These are phyloP conservation scores for Lerista edwardsae DNA, from an alignment of 2,797 vertebrate species.

Conservation along the genomic window DNA sequence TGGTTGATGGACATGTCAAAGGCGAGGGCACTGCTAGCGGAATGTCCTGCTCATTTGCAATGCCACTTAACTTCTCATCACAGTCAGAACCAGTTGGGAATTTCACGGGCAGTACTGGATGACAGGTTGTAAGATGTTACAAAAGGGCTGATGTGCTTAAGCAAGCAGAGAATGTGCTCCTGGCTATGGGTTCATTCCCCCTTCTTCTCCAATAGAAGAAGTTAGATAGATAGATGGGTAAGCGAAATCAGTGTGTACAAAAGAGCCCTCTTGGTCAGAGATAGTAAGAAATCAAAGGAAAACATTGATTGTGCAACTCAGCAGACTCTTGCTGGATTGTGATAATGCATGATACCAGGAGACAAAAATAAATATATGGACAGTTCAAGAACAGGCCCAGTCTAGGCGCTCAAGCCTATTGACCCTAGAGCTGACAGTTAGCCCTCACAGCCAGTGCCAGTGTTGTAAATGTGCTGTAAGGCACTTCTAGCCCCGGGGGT, in stretches of 20 bases:
- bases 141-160: neutral
- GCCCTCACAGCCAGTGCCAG: too few relatives aligned
- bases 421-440: too few relatives aligned
- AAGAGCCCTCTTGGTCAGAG: neutral
- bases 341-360: neutral
- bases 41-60: neutral
- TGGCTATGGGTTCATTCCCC: neutral
- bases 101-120: slow-evolving; percentile 5
- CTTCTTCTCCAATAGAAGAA: neutral
- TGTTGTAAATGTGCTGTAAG: too few relatives aligned
- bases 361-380: neutral
- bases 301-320: too few relatives aligned
- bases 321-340: neutral
- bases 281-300: neutral
- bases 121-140: neutral
- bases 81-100: neutral
- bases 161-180: slow-evolving; percentile 7
- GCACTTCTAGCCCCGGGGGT: too few relatives aligned
- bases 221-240: neutral
- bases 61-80: slow-evolving; percentile 24
- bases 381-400: neutral
- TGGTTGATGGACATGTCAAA: neutral
- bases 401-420: too few relatives aligned
- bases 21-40: neutral
- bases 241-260: accelerated